Evolutionary conservation across 2,888 invertebrate genomes (phyloP).

Genomic region (Scaptomyza tumidula): DNA sequence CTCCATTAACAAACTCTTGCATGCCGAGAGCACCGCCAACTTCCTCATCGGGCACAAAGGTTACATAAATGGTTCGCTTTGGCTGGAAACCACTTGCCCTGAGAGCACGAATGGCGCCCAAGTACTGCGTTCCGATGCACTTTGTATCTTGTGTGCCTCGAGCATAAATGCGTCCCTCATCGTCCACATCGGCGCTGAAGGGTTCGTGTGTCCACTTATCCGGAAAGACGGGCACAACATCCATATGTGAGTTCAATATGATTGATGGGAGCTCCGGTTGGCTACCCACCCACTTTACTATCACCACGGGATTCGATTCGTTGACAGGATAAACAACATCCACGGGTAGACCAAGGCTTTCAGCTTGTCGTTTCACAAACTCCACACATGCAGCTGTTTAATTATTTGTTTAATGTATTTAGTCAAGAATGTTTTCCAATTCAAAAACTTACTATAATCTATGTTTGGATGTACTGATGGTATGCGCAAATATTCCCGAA

Average conservation of each 20-base stretch:
- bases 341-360: conserved; percentile 88
- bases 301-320: conserved; percentile 89
- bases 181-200: conserved; percentile 93
- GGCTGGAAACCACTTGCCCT: conserved; percentile 86
- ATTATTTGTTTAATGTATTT: background rate
- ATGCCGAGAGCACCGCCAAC: conserved; percentile 90
- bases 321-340: conserved; percentile 86
- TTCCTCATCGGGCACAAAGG: conserved; percentile 91
- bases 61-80: conserved; percentile 89
- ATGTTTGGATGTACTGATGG: conserved; percentile 94
- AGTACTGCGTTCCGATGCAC: conserved; percentile 91
- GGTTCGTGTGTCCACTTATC: conserved; percentile 96
- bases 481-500: conserved; percentile 93
- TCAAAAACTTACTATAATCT: conserved; percentile 90
- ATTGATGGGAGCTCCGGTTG: conserved; percentile 87
- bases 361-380: conserved; percentile 90
- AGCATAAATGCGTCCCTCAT: conserved; percentile 91
- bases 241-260: conserved; percentile 95
- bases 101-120: conserved; percentile 90
- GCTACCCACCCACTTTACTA: conserved; percentile 91
- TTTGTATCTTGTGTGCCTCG: conserved; percentile 93
- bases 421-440: background rate
- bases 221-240: conserved; percentile 95
- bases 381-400: conserved; percentile 86
- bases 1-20: conserved; percentile 87